Base-by-base conservation (phyloP, 2,113 vertebrate species). In the Ibidorhyncha struthersii region DNA sequence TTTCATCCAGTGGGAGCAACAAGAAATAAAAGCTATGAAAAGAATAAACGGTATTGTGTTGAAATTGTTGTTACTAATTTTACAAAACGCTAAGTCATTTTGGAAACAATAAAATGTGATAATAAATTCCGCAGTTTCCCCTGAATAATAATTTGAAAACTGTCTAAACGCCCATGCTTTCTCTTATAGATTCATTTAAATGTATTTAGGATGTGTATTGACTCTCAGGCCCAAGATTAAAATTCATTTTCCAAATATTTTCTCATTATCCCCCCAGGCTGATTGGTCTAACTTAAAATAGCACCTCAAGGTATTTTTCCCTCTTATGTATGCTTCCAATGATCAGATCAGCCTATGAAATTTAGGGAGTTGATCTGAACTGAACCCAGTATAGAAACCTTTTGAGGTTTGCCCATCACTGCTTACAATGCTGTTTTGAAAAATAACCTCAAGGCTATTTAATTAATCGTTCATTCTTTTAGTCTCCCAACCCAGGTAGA, bases 381-480 rank as follows among this genome's bases (percentile, higher is more conserved):
- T 53, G 71, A 95, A 97, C 81, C 11, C 40, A 66, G 43, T 77
- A 41, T 69, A 45, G 83, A 86, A 97, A 79, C 32, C 34, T 93
- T 92, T 89, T 69, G 73, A 94, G 73, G 45, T 74, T 94, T 95
- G 76, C 32, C 79, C 30, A 58, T 96, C 94, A 83, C 36, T 94
- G 65, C 74, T 95, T 97, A 80, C 77, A 94, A 87, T 95, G 83
- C 34, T 79, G 66, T 97, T 98, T 96, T 97, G 92, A 97, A 98
- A 98, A 98, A 97, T 95, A 94, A 96, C 85, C 95, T 90, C 62
- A 94, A 94, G 86, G 96, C 96, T 90, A 93, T 95, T 98, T 98
- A 97, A 98, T 98, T 98, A 98, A 97, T 98, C 5, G 59, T 96
- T 92, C 86, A 71, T 96, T 97, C 92, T 97, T 97, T 97, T 72